These are phyloP conservation scores for Drosophila meridionalis DNA, from an alignment of 2,888 invertebrate species.

Conservation along the genomic window DNA sequence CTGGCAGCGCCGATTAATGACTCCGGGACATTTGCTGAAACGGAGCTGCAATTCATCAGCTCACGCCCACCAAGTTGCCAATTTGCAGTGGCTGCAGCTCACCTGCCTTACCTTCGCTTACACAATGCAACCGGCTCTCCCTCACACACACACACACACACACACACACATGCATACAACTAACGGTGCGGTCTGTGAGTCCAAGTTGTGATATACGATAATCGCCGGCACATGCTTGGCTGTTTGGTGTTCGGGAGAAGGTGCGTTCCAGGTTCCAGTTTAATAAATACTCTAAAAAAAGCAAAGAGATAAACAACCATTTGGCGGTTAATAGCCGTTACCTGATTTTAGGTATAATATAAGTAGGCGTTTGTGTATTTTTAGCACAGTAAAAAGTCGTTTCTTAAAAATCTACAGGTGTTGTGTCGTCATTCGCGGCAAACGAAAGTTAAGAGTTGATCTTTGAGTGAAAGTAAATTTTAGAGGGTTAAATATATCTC, in stretches of 20 bases:
- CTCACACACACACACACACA: neutral
- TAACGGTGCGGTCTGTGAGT: slow-evolving; percentile 27
- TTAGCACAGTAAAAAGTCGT: slow-evolving; percentile 21
- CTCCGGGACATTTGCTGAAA: slow-evolving; percentile 39
- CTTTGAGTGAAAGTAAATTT: slow-evolving; percentile 6
- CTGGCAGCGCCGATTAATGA: slow-evolving; percentile 6
- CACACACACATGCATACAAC: slow-evolving; percentile 4
- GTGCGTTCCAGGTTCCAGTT: slow-evolving; percentile 48
- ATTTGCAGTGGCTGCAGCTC: slow-evolving; percentile 22
- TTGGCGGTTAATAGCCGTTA: slow-evolving; percentile 43
- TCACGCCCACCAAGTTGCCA: slow-evolving; percentile 12
- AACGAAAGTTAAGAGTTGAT: slow-evolving; percentile 15
- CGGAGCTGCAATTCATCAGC: slow-evolving; percentile 51
- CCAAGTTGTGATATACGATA: slow-evolving; percentile 64
- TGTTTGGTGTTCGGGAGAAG: neutral
- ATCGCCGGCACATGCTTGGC: slow-evolving; percentile 52
- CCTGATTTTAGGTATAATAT: slow-evolving; percentile 16
- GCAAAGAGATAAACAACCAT: slow-evolving; percentile 25
- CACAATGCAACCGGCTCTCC: slow-evolving; percentile 17
- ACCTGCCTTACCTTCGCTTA: slow-evolving; percentile 14
- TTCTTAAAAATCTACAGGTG: slow-evolving; percentile 35
- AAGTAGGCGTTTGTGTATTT: slow-evolving; percentile 26
- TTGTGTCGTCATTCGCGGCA: slow-evolving; percentile 17
- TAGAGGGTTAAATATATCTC: neutral
- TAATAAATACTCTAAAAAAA: slow-evolving; percentile 45